Evolutionary conservation across 2,113 vertebrate species (phyloP).

Genomic region (Erpornis zantholeuca): DNA sequence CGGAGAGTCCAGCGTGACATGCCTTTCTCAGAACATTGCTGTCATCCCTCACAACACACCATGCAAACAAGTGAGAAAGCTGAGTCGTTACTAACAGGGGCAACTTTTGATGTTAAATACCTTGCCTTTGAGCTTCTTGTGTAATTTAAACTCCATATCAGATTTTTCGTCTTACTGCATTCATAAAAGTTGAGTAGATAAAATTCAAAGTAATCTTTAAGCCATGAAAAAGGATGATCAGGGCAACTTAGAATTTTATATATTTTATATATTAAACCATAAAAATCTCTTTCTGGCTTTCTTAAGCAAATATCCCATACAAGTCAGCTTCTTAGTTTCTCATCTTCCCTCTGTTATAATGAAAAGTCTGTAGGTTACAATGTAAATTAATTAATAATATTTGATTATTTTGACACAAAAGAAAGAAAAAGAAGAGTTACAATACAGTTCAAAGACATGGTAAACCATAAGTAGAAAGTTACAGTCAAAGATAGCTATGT

Average conservation of each 20-base stretch:
- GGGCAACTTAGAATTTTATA: not conserved
- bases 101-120: constrained; percentile 54
- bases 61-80: constrained; percentile 13
- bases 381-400: constrained; percentile 46
- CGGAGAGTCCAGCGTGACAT: rapidly evolving
- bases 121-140: constrained; percentile 8
- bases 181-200: constrained; percentile 45
- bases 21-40: not conserved
- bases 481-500: not conserved
- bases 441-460: not conserved
- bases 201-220: constrained; percentile 39
- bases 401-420: constrained; percentile 17
- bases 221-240: not conserved
- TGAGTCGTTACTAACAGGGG: not conserved
- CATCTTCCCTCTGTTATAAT: constrained; percentile 43
- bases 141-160: constrained; percentile 41
- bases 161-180: not conserved
- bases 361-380: constrained; percentile 43
- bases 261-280: not conserved
- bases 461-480: not conserved
- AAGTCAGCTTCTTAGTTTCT: constrained; percentile 51
- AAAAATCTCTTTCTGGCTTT: not conserved
- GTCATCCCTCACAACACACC: not conserved
- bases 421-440: not conserved
- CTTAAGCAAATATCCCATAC: not conserved